phyloP scores from a whole-genome alignment of 1,140 invertebrate species.

The Carposina sasakii region DNA sequence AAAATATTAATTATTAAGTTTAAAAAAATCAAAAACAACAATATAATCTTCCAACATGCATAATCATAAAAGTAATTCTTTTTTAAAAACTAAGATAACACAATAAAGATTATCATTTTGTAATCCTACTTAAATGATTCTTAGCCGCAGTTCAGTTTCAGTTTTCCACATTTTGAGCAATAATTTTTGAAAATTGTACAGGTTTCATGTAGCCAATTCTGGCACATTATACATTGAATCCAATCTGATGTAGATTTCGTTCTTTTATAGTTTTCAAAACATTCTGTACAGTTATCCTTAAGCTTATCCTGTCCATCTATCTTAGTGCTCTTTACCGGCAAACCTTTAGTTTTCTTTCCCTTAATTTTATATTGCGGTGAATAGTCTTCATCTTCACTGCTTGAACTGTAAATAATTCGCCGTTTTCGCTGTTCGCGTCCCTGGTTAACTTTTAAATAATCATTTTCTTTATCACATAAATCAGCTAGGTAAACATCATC shows the following conservation, averaged over 20 bases:
- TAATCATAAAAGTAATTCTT: slow-evolving; percentile 3
- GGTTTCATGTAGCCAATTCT: slow-evolving; percentile 25
- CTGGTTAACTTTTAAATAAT: too few species aligned
- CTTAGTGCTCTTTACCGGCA: slow-evolving; percentile 17
- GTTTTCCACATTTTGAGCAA: slow-evolving; percentile 23
- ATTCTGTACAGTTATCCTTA: slow-evolving; percentile 25
- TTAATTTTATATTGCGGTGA: slow-evolving; percentile 12
- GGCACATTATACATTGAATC: slow-evolving; percentile 25
- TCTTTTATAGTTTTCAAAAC: slow-evolving; percentile 24
- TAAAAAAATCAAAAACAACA: too few species aligned
- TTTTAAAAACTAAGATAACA: neutral
- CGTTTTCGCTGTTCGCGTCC: too few species aligned
- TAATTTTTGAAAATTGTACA: slow-evolving; percentile 21
- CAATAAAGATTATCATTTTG: neutral
- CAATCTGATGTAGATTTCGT: slow-evolving; percentile 33
- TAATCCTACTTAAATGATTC: slow-evolving; percentile 3
- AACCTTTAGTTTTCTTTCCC: slow-evolving; percentile 7
- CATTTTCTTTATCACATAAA: slow-evolving; percentile 15
- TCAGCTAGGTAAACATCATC: slow-evolving; percentile 9
- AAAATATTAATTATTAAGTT: too few species aligned
- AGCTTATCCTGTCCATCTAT: slow-evolving; percentile 17
- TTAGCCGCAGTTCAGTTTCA: slow-evolving; percentile 5
- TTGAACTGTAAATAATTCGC: too few species aligned
- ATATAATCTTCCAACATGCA: too few species aligned
- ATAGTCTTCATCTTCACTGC: too few species aligned